Conservation (phyloP, 92 coral and sea anemone genomes). For the Porites lobata region DNA sequence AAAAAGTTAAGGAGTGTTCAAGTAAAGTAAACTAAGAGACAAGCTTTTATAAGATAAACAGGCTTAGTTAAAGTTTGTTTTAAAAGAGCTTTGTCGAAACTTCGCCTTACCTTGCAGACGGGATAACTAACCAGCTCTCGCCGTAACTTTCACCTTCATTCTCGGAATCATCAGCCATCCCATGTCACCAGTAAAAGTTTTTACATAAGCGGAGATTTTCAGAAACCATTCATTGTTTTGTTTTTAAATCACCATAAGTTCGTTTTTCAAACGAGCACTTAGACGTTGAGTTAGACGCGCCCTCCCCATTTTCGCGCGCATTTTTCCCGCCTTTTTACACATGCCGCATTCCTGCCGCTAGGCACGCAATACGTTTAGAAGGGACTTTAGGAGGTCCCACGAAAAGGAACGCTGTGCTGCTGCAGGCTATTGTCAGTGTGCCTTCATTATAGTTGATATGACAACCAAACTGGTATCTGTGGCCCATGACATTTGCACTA, state of each 20-base stretch:
- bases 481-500: too few species aligned
- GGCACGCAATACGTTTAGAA: neutral
- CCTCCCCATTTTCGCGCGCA: conserved; percentile 24
- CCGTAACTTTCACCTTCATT: neutral
- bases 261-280: too few species aligned
- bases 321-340: conserved; percentile 30
- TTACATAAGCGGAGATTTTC: too few species aligned
- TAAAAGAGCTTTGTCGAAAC: neutral
- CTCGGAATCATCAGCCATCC: conserved; percentile 7
- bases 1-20: neutral
- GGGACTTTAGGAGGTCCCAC: neutral
- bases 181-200: neutral
- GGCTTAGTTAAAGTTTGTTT: too few species aligned
- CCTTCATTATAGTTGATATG: too few species aligned
- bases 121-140: conserved; percentile 52
- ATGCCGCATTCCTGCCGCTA: neutral
- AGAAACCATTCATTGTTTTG: too few species aligned
- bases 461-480: too few species aligned
- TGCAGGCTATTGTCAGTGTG: neutral
- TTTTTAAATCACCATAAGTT: too few species aligned
- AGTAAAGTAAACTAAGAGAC: too few species aligned
- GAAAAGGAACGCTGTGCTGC: too few species aligned
- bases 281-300: too few species aligned
- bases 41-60: too few species aligned
- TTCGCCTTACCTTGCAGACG: conserved; percentile 74